A percentile compares a stretch with the other conserved stretches of the same genome.
phyloP scores from a whole-genome alignment of 2,113 vertebrate species.

The Chamaea fasciata region DNA sequence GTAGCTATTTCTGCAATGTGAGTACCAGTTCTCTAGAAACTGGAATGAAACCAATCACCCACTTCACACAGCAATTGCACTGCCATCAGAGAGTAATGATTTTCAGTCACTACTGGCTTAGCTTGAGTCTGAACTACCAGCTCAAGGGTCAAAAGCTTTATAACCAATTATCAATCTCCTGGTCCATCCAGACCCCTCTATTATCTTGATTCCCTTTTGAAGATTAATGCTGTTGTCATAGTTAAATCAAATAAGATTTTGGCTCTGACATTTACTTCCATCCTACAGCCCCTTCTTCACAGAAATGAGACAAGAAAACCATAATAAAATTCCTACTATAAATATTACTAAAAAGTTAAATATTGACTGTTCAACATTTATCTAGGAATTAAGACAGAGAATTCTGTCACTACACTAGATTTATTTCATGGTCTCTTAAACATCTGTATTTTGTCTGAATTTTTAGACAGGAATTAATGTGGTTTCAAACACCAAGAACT shows the following conservation, averaged over 20 bases:
- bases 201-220: slow-evolving; percentile 47
- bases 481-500: not conserved
- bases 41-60: slow-evolving; percentile 22
- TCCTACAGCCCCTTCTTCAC: not conserved
- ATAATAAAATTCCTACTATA: not conserved
- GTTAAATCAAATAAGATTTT: slow-evolving; percentile 51
- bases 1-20: not conserved
- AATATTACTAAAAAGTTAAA: not conserved
- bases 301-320: not conserved
- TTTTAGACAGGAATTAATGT: not conserved
- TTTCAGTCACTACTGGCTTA: slow-evolving; percentile 37
- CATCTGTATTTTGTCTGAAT: not conserved
- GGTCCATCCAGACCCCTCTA: slow-evolving; percentile 25
- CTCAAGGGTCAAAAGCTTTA: slow-evolving; percentile 48
- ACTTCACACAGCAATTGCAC: slow-evolving; percentile 4
- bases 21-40: not conserved
- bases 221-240: slow-evolving; percentile 31
- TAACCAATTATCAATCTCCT: slow-evolving; percentile 48
- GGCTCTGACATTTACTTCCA: slow-evolving; percentile 17
- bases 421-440: not conserved
- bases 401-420: not conserved
- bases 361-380: not conserved
- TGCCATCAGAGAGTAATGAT: slow-evolving; percentile 30
- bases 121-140: not conserved
- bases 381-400: not conserved